Base-by-base conservation (phyloP, 2,797 vertebrate genomes). In the Poecilia picta region DNA sequence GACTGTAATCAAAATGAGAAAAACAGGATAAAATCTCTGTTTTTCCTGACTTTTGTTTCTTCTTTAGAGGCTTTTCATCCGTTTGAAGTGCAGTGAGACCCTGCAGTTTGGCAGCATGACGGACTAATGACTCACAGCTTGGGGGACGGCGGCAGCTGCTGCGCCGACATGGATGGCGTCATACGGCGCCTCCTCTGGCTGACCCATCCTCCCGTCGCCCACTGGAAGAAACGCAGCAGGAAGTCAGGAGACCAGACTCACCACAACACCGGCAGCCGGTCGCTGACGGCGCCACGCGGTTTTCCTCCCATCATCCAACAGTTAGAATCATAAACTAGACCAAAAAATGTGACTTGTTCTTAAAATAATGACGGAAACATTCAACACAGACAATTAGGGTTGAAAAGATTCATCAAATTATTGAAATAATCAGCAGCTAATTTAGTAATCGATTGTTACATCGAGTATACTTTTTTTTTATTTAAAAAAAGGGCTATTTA, bases 121-220 rank as follows among this genome's bases (percentile, higher is more conserved):
- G 36, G 23, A 36, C 36, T 71, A 73, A 87, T 80, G 76, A 96
- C 98, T 95, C 95, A 99, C 98, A 89, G 98, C 98, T 93, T 98
- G 97, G 59, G 98, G 98, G 81, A 99, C 98, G 68, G 92, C 96
- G 0, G 98, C 97, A 81, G 98, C 98, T 79, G 98, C 98, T 55
- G 98, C 98, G 79, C 98, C 98, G 15, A 99, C 98, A 20, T 99
- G 98, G 86, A 99, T 99, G 7, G 98, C 98, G 85, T 99, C 98
- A 59, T 97, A 99, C 28, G 98, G 98, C 20, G 98, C 98, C 95
- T 99, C 98, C 83, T 97, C 97, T 11, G 90, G 73, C 80, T 94
- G 88, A 53, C 98, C 98, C 96, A 97, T 83, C 82, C 98, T 95
- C 88, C 98, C 98, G 70, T 99, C 98, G 77, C 98, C 98, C 95